Evolutionary conservation across 2,113 vertebrate species (phyloP), one percentile per base, ranked within the genome.

Genomic region (Cynocephalus volans): DNA sequence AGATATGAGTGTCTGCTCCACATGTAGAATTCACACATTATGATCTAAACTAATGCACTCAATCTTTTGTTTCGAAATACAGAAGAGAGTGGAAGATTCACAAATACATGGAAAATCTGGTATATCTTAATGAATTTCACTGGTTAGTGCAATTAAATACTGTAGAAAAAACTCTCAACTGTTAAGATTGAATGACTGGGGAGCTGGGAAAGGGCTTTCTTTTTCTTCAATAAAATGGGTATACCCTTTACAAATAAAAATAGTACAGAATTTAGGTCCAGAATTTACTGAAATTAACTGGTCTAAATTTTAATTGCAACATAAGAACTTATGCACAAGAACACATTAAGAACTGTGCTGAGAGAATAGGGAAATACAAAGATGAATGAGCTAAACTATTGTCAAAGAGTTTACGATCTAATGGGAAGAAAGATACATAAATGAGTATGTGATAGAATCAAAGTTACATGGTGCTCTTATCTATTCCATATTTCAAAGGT

Each of bases 241-340:
- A 85, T 54, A 7, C 33, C 72, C 13, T 75, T 96, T 50, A 15
- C 45, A 83, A 93, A 76, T 93, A 95, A 75, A 81, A 90, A 60
- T 52, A 76, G 8, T 23, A 52, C 23, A 23, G 28, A 88, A 50
- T 80, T 91, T 93, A 81, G 18, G 48, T 62, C 10, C 26, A 77
- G 50, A 95, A 91, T 85, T 77, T 8, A 85, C 21, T 96, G n/a
- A 94, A 94, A 94, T 90, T 62, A 75, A 92, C 54, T 60, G 3
- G 10, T 83, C 45, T 64, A 72, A 70, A 84, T 60, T 96, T 88
- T 84, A 72, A 84, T 79, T 58, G 19, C 2, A 67, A 72, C 12
- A 52, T 65, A 54, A n/a, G n/a, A n/a, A n/a, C n/a, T n/a, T n/a
- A n/a, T n/a, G n/a, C n/a, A n/a, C n/a, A n/a, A n/a, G n/a, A 13